Conservation (phyloP, 2,888 invertebrate species). For the Antitype chi region DNA sequence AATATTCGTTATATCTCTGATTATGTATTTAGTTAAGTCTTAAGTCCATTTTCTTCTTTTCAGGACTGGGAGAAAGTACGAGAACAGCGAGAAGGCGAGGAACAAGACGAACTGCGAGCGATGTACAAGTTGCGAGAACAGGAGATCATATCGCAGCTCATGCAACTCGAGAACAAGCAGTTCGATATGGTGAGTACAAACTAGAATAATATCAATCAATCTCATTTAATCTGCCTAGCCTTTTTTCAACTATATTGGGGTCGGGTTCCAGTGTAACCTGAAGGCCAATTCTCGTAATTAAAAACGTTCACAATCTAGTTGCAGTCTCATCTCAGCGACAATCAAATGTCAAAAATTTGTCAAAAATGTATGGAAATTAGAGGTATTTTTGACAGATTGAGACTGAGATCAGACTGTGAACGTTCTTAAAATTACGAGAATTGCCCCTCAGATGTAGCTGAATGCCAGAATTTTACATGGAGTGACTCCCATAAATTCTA, state of each 20-base stretch:
- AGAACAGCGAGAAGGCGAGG: constrained; percentile 81
- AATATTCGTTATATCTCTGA: background rate
- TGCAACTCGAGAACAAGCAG: constrained; percentile 91
- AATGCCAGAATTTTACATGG: too few species aligned
- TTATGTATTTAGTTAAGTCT: background rate
- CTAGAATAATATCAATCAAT: background rate
- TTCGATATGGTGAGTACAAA: constrained; percentile 88
- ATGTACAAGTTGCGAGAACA: constrained; percentile 88
- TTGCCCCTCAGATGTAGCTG: background rate
- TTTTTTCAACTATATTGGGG: background rate
- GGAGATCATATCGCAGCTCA: constrained; percentile 90
- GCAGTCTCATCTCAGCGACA: too few species aligned
- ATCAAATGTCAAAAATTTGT: too few species aligned
- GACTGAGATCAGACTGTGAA: too few species aligned
- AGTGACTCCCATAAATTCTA: background rate
- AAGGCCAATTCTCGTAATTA: too few species aligned
- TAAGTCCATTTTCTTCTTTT: background rate
- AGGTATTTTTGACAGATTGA: too few species aligned
- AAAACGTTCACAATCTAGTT: too few species aligned
- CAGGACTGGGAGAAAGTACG: constrained; percentile 89
- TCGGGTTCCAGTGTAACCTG: background rate
- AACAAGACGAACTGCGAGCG: constrained; percentile 84
- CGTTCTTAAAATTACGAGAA: too few species aligned
- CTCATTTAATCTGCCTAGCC: background rate
- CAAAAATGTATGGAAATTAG: too few species aligned